Conservation (phyloP, 2,113 vertebrate genomes). For the Opisthocomus hoazin region DNA sequence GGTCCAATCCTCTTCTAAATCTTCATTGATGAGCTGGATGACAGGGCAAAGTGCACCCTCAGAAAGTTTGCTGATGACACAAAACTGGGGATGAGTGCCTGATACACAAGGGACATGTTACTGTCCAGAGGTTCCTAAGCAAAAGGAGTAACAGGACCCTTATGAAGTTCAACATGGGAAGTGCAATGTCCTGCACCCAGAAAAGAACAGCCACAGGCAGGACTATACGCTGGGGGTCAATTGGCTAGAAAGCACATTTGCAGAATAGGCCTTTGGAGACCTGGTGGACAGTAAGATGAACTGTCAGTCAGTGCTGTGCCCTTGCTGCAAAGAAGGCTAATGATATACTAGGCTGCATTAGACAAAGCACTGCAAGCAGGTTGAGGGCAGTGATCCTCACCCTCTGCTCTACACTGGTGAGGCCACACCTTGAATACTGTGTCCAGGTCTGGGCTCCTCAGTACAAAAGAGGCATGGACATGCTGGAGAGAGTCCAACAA, state of each 20-base stretch:
- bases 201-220: neutral
- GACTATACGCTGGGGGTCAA: fast-evolving
- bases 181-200: neutral
- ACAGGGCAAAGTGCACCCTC: neutral
- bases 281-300: neutral
- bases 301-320: neutral
- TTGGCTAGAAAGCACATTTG: neutral
- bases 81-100: neutral
- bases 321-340: neutral
- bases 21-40: neutral
- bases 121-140: neutral
- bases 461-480: neutral
- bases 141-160: neutral
- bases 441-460: neutral
- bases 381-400: neutral
- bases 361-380: neutral
- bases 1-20: neutral
- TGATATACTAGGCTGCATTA: neutral
- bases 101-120: fast-evolving
- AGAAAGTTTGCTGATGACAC: neutral
- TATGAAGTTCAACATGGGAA: neutral
- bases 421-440: neutral
- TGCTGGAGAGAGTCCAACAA: neutral
- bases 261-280: neutral
- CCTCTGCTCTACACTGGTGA: neutral